These are phyloP conservation scores for Glossophaga mutica DNA, from an alignment of 2,797 vertebrate genomes.

Conservation along the genomic window DNA sequence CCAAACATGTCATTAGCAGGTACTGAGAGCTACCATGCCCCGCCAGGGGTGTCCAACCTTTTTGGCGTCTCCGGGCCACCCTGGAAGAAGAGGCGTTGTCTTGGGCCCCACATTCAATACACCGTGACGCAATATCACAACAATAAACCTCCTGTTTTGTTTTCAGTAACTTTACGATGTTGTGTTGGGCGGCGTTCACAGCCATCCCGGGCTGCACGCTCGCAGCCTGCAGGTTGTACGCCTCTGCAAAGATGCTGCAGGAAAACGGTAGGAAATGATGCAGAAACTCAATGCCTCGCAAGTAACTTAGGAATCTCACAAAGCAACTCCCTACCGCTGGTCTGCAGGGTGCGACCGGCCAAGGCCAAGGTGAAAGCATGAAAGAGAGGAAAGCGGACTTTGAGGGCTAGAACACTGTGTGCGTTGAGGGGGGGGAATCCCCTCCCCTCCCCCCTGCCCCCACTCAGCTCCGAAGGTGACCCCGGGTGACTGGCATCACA, in stretches of 20 bases:
- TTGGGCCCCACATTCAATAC: too few species aligned
- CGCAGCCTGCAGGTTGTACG: too few species aligned
- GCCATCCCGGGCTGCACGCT: too few species aligned
- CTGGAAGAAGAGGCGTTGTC: too few species aligned
- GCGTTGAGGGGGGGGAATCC: neutral
- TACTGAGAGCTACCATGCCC: neutral
- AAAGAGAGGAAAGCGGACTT: neutral
- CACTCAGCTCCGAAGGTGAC: neutral
- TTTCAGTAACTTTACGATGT: too few species aligned
- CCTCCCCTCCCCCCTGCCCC: too few species aligned
- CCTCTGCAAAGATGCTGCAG: neutral
- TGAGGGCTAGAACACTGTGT: too few species aligned
- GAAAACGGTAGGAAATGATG: neutral
- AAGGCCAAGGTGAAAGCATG: neutral
- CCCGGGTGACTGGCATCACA: neutral
- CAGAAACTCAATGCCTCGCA: neutral
- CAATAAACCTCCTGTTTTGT: too few species aligned
- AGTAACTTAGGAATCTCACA: neutral
- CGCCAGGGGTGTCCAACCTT: too few species aligned
- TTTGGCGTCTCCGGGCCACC: too few species aligned
- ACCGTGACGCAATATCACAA: too few species aligned
- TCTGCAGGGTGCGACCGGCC: accelerated
- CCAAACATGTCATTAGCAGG: neutral
- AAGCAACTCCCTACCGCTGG: neutral
- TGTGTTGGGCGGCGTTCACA: too few species aligned